Base-by-base conservation (phyloP, 2,113 vertebrate genomes). In the Eretmochelys imbricata region DNA sequence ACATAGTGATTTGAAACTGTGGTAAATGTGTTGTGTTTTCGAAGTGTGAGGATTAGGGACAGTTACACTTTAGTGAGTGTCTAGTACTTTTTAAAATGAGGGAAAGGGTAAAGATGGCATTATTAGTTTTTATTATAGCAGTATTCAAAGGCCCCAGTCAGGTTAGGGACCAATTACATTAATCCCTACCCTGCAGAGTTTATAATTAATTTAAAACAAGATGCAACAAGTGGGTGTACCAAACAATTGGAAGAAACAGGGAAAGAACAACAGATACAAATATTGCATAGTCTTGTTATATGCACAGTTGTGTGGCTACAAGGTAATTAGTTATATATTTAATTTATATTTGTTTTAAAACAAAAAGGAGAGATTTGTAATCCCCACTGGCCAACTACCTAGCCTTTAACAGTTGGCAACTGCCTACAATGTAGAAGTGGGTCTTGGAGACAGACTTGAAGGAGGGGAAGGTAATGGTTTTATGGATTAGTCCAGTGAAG, bases 241-340 rank as follows among this genome's bases (percentile, higher is more conserved):
- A 51, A 91, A 97, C 94, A 96, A 97, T 92, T 93, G 94, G 81
- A 91, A 96, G 96, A 97, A 97, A 92, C 75, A 7, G 53, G 93
- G 89, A 92, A 95, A 59, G 87, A 94, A 94, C 65, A 3, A 91
- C 94, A 97, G 91, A 93, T 96, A 94, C 19, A 22, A 38, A 25
- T 76, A 94, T 3, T 89, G 57, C 88, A 91, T 87, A 87, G 95
- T 93, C 83, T 83, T 24, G 46, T 95, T 96, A 96, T 75, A 12
- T 90, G 94, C 88, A 89, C 88, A 83, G 35, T 1, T 79, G 84
- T 90, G 89, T 95, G 87, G 53, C 72, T 85, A 84, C 8, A 1
- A 59, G 20, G 75, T 3, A 91, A 94, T 89, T 89, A 87, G 93
- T 87, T 88, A 93, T 89, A 89, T 4, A 0, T 86, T 92, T 59